Percentiles rank a stretch among this genome's conserved stretches.
These are phyloP conservation scores for Sceloporus tristichus DNA, from an alignment of 2,113 vertebrate genomes.

Conservation along the genomic window DNA sequence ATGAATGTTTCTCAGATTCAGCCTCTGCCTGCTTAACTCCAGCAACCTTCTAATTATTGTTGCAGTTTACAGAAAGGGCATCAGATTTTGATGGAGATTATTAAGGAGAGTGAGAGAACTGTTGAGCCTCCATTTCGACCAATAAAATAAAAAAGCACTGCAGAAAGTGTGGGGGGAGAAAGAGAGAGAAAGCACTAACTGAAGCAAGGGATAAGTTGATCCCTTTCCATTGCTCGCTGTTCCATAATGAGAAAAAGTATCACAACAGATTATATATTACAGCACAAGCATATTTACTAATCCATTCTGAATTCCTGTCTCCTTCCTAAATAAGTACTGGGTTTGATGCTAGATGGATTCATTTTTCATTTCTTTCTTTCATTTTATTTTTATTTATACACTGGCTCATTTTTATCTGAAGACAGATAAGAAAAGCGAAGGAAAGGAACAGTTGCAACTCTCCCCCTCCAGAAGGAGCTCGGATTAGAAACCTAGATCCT, in stretches of 20 bases:
- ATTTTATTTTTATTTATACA: no score
- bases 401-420: conserved; percentile 60
- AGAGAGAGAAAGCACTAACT: not conserved
- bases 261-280: conserved; percentile 57
- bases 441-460: conserved; percentile 57
- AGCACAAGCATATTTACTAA: conserved; percentile 57
- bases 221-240: conserved; percentile 54
- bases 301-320: conserved; percentile 53
- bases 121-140: conserved; percentile 68
- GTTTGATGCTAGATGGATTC: not conserved
- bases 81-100: conserved; percentile 69
- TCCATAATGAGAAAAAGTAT: conserved; percentile 63
- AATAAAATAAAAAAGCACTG: conserved; percentile 67
- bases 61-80: conserved; percentile 72
- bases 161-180: conserved; percentile 25
- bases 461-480: conserved; percentile 42
- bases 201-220: conserved; percentile 50
- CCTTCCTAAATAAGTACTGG: conserved; percentile 64
- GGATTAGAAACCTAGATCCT: conserved; percentile 59
- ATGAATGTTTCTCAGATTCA: conserved; percentile 75
- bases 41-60: conserved; percentile 75
- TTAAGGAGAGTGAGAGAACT: conserved; percentile 64
- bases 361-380: not conserved
- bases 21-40: conserved; percentile 74
- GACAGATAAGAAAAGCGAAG: conserved; percentile 34